Evolutionary conservation across 2,113 vertebrate genomes (phyloP).

Genomic region (Prunella himalayana): DNA sequence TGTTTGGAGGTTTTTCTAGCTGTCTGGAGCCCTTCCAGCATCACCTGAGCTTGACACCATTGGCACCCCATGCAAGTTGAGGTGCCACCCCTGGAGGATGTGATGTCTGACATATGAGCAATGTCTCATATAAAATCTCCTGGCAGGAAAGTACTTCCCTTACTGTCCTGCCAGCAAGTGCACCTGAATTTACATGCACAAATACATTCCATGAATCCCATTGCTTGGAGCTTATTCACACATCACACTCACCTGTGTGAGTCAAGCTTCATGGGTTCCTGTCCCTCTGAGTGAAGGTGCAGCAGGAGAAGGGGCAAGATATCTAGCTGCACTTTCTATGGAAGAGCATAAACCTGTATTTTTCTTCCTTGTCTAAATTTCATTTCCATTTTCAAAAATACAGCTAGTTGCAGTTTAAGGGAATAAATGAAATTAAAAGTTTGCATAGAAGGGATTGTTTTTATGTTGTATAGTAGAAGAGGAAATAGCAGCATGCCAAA

Average conservation of each 20-base stretch:
- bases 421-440: background rate
- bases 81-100: background rate
- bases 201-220: background rate
- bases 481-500: background rate
- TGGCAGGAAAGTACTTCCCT: background rate
- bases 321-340: background rate
- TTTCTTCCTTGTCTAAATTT: background rate
- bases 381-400: background rate
- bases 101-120: background rate
- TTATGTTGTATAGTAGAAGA: background rate
- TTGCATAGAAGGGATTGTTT: background rate
- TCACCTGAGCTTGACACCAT: background rate
- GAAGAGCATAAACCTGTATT: background rate
- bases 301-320: background rate
- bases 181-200: background rate
- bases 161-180: background rate
- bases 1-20: background rate
- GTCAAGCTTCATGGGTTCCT: background rate
- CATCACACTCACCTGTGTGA: background rate
- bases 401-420: background rate
- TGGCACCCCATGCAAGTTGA: fast-evolving
- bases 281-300: background rate
- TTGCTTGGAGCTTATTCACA: background rate
- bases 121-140: background rate
- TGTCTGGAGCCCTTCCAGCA: background rate